These are phyloP conservation scores for Xylota segnis DNA, from an alignment of 2,888 invertebrate species.

Conservation along the genomic window DNA sequence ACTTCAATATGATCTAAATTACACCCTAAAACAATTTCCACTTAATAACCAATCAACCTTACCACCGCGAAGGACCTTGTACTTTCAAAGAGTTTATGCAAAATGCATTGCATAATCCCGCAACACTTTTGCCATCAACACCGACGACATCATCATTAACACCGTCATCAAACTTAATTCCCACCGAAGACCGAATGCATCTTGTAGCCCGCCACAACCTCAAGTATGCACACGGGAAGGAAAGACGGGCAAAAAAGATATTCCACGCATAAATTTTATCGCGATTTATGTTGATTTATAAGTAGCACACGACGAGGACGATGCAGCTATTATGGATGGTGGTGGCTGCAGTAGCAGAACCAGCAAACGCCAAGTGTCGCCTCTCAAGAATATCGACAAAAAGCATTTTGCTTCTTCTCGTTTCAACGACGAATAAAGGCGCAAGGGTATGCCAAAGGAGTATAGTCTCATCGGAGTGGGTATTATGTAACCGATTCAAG, in stretches of 20 bases:
- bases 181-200: conserved; percentile 53
- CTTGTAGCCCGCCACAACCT: conserved; percentile 24
- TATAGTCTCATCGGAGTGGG: conserved; percentile 7
- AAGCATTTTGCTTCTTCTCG: conserved; percentile 41
- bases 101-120: conserved; percentile 6
- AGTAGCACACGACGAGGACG: conserved; percentile 13
- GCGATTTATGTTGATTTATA: conserved; percentile 59
- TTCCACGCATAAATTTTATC: conserved; percentile 59
- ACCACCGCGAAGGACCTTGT: neutral
- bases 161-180: conserved; percentile 52
- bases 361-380: conserved; percentile 40
- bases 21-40: neutral
- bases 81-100: neutral
- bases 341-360: conserved; percentile 2
- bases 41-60: conserved; percentile 7
- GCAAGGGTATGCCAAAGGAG: conserved; percentile 25
- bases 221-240: conserved; percentile 11
- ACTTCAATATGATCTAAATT: neutral
- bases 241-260: neutral
- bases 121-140: conserved; percentile 26
- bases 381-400: conserved; percentile 46
- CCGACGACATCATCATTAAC: conserved; percentile 61
- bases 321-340: conserved; percentile 16
- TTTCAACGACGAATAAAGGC: conserved; percentile 19
- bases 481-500: conserved; percentile 54